These are phyloP conservation scores for Ommatoiulus sabulosus DNA, from an alignment of 2,888 invertebrate species.

Conservation along the genomic window DNA sequence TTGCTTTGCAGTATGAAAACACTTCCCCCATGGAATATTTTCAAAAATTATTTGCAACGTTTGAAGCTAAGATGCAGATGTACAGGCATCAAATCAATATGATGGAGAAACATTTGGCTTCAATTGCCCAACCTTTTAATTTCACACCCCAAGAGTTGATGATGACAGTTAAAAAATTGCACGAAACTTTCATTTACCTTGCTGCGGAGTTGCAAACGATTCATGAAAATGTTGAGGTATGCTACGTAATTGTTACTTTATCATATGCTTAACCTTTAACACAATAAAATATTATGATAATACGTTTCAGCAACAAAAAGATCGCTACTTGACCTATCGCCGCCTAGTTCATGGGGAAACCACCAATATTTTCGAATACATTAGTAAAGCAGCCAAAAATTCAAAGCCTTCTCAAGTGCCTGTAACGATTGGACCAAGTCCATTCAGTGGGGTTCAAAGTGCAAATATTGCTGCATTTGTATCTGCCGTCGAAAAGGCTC, in stretches of 20 bases:
- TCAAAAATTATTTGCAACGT: slow-evolving; percentile 76
- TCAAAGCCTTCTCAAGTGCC: neutral
- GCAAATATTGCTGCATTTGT: slow-evolving; percentile 57
- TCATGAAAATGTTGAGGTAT: slow-evolving; percentile 77
- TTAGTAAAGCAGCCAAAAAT: neutral
- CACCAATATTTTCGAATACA: slow-evolving; percentile 79
- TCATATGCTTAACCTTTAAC: neutral
- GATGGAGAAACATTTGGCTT: slow-evolving; percentile 79
- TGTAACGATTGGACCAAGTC: slow-evolving; percentile 57
- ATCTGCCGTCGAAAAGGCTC: slow-evolving; percentile 58
- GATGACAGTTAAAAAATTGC: slow-evolving; percentile 81
- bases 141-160: slow-evolving; percentile 81
- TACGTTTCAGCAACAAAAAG: slow-evolving; percentile 74
- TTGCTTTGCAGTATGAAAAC: slow-evolving; percentile 82
- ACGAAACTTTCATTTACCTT: slow-evolving; percentile 86
- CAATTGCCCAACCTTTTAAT: slow-evolving; percentile 75
- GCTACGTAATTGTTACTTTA: slow-evolving; percentile 10
- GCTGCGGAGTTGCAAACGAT: slow-evolving; percentile 88
- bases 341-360: slow-evolving; percentile 82
- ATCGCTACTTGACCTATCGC: slow-evolving; percentile 83
- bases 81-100: slow-evolving; percentile 79
- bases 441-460: slow-evolving; percentile 56
- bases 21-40: slow-evolving; percentile 79
- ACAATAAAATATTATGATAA: neutral
- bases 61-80: slow-evolving; percentile 77